Conservation (phyloP, 2,113 vertebrate genomes). For the Hystrix cristata region DNA sequence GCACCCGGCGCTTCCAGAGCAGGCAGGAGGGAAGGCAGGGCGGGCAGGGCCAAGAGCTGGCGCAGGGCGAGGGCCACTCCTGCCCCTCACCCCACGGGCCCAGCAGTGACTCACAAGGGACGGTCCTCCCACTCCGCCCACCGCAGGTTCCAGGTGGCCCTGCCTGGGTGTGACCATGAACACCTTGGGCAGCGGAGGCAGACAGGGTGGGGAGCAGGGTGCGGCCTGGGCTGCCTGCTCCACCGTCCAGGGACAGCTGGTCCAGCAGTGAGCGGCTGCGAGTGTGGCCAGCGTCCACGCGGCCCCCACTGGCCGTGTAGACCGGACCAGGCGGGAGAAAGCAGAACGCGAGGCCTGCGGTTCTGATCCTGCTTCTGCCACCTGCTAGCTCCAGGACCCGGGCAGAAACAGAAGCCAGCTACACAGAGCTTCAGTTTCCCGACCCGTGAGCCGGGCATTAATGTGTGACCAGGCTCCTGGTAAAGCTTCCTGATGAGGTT, state of each 20-base stretch:
- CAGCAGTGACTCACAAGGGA: neutral
- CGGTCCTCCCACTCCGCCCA: too few relatives aligned
- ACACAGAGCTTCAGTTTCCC: conserved; percentile 19
- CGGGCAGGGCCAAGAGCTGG: neutral
- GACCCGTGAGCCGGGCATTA: neutral
- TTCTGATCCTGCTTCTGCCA: neutral
- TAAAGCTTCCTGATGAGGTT: neutral
- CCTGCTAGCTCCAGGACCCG: neutral
- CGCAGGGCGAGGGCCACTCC: too few relatives aligned
- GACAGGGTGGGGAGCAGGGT: neutral
- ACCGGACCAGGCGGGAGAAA: neutral
- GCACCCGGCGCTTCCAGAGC: too few relatives aligned
- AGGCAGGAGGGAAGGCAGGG: too few relatives aligned
- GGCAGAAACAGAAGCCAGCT: neutral
- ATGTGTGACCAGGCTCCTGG: neutral
- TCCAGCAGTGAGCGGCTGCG: neutral
- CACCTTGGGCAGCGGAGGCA: neutral
- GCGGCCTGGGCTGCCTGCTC: neutral
- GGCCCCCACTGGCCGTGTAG: neutral
- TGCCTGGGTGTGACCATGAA: neutral
- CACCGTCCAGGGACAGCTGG: neutral
- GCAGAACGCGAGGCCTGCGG: neutral
- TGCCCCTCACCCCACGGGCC: neutral
- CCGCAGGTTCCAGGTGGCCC: neutral
- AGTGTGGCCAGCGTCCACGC: neutral